Evolutionary conservation across 2,113 vertebrate species (phyloP).

Genomic region (Corythornis madagascariensis): DNA sequence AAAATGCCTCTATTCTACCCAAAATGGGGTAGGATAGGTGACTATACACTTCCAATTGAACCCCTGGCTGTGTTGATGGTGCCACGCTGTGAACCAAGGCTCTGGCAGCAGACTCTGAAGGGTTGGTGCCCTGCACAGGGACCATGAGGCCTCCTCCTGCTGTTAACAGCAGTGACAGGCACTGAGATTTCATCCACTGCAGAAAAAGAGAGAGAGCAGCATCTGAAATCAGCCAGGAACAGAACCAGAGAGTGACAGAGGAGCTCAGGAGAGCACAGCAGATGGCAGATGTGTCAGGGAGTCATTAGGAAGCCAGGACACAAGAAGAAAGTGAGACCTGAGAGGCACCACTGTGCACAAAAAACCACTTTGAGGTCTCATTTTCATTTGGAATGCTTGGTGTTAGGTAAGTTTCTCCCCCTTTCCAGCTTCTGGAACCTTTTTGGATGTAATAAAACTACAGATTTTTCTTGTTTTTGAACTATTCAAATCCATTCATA

Average conservation of each 20-base stretch:
- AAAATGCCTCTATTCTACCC: not conserved
- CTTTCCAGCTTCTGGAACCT: not conserved
- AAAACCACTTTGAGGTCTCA: not conserved
- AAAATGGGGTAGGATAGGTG: not conserved
- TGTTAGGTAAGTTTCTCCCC: not conserved
- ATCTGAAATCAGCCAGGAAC: not conserved
- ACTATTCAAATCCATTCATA: not conserved
- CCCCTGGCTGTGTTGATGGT: not conserved
- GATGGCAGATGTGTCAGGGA: not conserved
- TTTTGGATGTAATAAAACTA: not conserved
- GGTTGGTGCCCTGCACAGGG: not conserved
- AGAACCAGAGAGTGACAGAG: not conserved
- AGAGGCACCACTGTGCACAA: not conserved
- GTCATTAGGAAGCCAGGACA: not conserved
- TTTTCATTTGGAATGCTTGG: not conserved
- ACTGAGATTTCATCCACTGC: not conserved
- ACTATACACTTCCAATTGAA: not conserved
- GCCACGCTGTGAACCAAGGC: not conserved
- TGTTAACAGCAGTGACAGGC: not conserved
- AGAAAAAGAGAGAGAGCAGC: not conserved
- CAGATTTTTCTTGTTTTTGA: not conserved
- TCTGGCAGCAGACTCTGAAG: rapidly evolving
- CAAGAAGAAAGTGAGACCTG: not conserved
- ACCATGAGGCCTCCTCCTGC: not conserved
- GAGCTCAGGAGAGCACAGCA: not conserved